Percentiles rank a stretch among this genome's conserved stretches.
Evolutionary conservation across 2,888 invertebrate genomes (phyloP).

Genomic region (Caenorhabditis uteleia): DNA sequence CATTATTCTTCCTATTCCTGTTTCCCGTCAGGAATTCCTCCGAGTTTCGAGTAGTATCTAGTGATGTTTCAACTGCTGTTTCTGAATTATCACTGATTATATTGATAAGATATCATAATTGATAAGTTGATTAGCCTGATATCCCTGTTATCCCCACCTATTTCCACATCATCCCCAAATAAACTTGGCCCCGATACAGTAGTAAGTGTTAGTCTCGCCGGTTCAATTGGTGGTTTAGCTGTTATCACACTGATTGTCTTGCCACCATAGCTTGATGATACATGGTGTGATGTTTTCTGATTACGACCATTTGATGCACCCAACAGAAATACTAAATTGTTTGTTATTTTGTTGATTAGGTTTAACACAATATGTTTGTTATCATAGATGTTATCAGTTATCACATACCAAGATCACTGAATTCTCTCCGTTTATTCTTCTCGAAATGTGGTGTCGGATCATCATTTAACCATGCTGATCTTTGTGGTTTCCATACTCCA

Average conservation of each 20-base stretch:
- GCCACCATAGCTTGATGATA: constrained; percentile 10
- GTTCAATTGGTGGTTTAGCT: constrained; percentile 22
- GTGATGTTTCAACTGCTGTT: too few relatives aligned
- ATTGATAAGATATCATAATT: too few relatives aligned
- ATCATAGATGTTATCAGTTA: background rate
- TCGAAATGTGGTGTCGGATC: constrained; percentile 12
- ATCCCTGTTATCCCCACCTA: too few relatives aligned
- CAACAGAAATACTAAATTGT: constrained; percentile 25
- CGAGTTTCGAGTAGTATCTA: constrained; percentile 5
- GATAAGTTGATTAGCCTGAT: too few relatives aligned
- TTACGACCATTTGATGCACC: constrained; percentile 18
- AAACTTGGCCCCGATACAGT: too few relatives aligned
- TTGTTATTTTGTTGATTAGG: constrained; percentile 1
- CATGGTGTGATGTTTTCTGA: constrained; percentile 11
- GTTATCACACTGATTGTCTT: constrained; percentile 14
- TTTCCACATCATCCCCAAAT: too few relatives aligned
- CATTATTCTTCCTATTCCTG: too few relatives aligned
- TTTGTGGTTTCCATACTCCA: constrained; percentile 32
- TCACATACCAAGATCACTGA: constrained; percentile 18
- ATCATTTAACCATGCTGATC: constrained; percentile 29
- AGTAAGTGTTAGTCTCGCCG: too few relatives aligned
- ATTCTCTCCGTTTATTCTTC: constrained; percentile 17
- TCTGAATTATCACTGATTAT: too few relatives aligned
- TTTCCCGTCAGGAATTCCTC: constrained; percentile 5
- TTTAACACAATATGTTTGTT: background rate